A percentile compares a stretch with the other conserved stretches of the same genome.
Conservation (phyloP, 2,797 vertebrate genomes). For the Sebastes melanostomus region DNA sequence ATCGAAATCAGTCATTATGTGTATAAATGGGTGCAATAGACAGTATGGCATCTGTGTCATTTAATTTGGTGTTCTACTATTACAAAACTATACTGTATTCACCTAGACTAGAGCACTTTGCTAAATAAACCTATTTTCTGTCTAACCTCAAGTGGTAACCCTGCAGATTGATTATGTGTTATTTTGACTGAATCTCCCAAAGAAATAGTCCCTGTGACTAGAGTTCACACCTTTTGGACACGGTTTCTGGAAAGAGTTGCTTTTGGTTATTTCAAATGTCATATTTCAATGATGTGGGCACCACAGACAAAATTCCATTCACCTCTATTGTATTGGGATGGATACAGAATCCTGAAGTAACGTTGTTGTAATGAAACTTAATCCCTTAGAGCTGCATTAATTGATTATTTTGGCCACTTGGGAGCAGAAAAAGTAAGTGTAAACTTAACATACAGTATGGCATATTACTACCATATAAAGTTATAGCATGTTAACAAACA, state of each 20-base stretch:
- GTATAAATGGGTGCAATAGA: neutral
- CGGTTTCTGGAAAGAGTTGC: neutral
- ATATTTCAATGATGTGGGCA: neutral
- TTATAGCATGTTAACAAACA: neutral
- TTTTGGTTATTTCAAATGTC: neutral
- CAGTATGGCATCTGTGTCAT: neutral
- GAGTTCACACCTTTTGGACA: neutral
- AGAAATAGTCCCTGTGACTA: neutral
- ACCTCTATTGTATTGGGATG: neutral
- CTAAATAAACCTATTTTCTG: neutral
- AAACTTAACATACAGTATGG: too few species aligned
- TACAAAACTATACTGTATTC: neutral
- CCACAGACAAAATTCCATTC: neutral
- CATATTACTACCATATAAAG: neutral
- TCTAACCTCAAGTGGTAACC: neutral
- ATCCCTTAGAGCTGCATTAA: too few species aligned
- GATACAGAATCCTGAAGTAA: too few species aligned
- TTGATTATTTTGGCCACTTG: neutral
- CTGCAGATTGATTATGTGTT: neutral
- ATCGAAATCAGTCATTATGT: neutral
- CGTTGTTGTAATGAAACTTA: too few species aligned
- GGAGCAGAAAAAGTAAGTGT: neutral
- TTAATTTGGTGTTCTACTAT: neutral
- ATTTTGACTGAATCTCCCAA: neutral
- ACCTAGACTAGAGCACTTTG: neutral